Base-by-base conservation (phyloP, 2,888 invertebrate genomes). In the Automeris io region DNA sequence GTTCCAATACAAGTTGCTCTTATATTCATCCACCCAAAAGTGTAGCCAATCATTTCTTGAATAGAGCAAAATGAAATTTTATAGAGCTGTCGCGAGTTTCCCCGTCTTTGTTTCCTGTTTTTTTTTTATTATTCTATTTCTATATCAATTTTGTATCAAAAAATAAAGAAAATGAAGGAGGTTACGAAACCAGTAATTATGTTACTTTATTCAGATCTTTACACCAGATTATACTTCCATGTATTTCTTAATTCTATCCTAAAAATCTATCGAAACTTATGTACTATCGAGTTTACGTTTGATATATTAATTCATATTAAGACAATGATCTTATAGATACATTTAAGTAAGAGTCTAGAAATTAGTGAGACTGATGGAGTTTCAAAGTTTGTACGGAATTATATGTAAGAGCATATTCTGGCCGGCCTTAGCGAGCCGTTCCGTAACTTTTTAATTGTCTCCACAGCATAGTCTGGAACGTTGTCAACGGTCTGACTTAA, bases 311-410 rank as follows among this genome's bases (percentile, higher is more conserved):
- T 50, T 33, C 43, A 47, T n/a, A n/a, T n/a, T n/a, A n/a, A n/a
- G n/a, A n/a, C n/a, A n/a, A n/a, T n/a, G n/a, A 29, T 16, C 3
- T 29, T 16, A 47, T 52, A 47, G 46, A 49, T 32, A 46, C 37
- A 44, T 48, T 42, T 25, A 45, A 46, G 43, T 51, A 42, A 42
- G 41, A 43, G 23, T 37, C 43, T 42, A n/a, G n/a, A n/a, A n/a
- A n/a, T n/a, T n/a, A 1, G 16, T 29, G 29, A n/a, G 8, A n/a
- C 2, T 16, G 8, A 16, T 45, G 37, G 39, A 48, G 43, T 43
- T 35, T 35, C 35, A 42, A 52, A 57, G 50, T 56, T 54, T 57
- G 49, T 49, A 49, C 40, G 40, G 38, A 49, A 60, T 57, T 56
- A 57, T 53, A 55, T 55, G 47, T 40, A 55, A 46, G 40, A 56